A percentile compares a stretch with the other conserved stretches of the same genome.
Conservation (phyloP, 2,888 invertebrate genomes). For the Melanostoma mellinum region DNA sequence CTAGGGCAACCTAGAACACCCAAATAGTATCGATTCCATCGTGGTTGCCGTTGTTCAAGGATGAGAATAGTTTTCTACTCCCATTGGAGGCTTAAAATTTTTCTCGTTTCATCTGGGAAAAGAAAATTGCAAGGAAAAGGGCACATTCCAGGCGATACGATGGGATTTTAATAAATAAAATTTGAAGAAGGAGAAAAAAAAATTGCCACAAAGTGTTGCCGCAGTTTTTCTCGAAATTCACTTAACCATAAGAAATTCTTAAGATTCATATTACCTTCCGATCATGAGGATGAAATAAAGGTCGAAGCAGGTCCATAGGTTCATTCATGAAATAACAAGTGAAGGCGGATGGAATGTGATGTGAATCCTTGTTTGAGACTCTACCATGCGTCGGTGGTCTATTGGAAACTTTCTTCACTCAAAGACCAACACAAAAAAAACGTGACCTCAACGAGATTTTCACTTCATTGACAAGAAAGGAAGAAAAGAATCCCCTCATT, state of each 20-base stretch:
- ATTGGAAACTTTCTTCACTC: constrained; percentile 22
- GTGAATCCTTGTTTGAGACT: constrained; percentile 32
- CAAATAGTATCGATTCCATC: constrained; percentile 63
- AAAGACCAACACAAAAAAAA: constrained; percentile 2
- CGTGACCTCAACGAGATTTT: constrained; percentile 62
- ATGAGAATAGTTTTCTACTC: constrained; percentile 13
- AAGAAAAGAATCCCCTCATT: constrained; percentile 36
- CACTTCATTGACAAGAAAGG: constrained; percentile 33
- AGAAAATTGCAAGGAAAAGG: constrained; percentile 24
- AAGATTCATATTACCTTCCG: constrained; percentile 60
- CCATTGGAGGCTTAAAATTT: constrained; percentile 46
- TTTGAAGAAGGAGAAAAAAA: constrained; percentile 10
- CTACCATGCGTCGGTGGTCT: constrained; percentile 51
- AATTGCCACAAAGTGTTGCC: constrained; percentile 70
- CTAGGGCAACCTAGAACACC: constrained; percentile 57
- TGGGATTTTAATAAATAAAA: constrained; percentile 9
- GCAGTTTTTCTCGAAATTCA: constrained; percentile 55
- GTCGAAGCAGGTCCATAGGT: constrained; percentile 16
- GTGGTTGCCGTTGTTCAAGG: constrained; percentile 12
- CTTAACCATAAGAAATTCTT: constrained; percentile 62
- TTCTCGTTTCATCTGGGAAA: constrained; percentile 37
- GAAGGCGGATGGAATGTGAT: constrained; percentile 45
- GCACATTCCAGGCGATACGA: constrained; percentile 39
- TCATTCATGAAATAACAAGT: constrained; percentile 53
- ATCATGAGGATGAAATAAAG: constrained; percentile 9